A percentile compares a stretch with the other conserved stretches of the same genome.
Conservation (phyloP, 2,113 vertebrate genomes). For the Hydropotes inermis region DNA sequence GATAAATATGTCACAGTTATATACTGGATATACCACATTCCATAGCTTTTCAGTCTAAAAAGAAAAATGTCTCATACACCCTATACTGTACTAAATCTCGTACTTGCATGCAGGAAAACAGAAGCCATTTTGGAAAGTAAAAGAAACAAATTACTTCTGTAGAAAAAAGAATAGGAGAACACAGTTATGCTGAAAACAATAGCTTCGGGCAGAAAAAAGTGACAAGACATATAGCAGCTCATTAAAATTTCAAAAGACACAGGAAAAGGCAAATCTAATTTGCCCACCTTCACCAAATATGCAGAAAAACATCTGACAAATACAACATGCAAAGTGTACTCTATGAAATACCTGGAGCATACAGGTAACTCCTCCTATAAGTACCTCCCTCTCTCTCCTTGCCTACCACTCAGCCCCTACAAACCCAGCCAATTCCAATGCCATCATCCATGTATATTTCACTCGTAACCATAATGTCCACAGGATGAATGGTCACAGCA, state of each 20-base stretch:
- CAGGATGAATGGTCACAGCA: background rate
- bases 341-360: background rate
- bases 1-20: conserved; percentile 25
- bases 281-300: conserved; percentile 9
- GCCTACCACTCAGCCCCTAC: background rate
- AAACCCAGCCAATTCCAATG: no score
- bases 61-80: background rate
- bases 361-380: background rate
- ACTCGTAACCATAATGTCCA: background rate
- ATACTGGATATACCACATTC: background rate
- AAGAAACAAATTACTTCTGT: conserved; percentile 54
- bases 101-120: background rate
- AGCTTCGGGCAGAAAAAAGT: conserved; percentile 1
- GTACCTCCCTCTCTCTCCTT: background rate
- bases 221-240: conserved; percentile 20
- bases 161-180: background rate
- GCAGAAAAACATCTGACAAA: background rate
- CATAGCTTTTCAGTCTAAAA: background rate
- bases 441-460: background rate
- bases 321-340: background rate
- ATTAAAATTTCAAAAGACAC: conserved; percentile 36
- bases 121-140: conserved; percentile 41
- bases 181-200: conserved; percentile 19
- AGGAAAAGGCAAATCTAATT: conserved; percentile 44
- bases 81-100: background rate